phyloP scores from a whole-genome alignment of 2,797 vertebrate genomes.

The Cossypha dichroa region DNA sequence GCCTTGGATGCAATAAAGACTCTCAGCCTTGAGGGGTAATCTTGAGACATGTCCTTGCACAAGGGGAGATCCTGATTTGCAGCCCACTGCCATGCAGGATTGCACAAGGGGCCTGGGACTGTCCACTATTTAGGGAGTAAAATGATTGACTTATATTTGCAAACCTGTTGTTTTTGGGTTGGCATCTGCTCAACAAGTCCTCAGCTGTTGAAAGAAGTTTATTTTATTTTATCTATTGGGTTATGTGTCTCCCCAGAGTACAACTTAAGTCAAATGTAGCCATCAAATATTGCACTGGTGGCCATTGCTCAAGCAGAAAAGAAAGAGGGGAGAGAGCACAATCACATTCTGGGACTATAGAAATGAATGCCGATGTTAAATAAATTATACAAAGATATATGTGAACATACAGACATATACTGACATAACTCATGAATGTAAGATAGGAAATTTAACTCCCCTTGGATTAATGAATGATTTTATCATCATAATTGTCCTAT shows the following conservation, averaged over 20 bases:
- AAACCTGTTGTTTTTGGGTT: neutral
- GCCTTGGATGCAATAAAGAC: neutral
- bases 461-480: neutral
- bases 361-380: neutral
- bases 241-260: neutral
- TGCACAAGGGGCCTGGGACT: neutral
- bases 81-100: neutral
- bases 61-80: accelerated
- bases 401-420: neutral
- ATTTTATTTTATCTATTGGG: neutral
- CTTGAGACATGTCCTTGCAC: neutral
- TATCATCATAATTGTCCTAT: neutral
- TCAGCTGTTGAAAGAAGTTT: neutral
- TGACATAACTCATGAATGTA: neutral
- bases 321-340: neutral
- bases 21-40: neutral
- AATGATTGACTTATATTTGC: neutral
- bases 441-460: neutral
- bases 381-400: neutral
- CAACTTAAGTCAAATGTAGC: neutral
- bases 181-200: accelerated
- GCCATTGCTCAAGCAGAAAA: neutral
- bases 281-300: neutral
- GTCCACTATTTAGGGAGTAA: neutral
- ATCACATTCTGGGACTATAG: neutral